A percentile compares a stretch with the other conserved stretches of the same genome.
Conservation (phyloP, 2,113 vertebrate species). For the Xenopus tropicalis region DNA sequence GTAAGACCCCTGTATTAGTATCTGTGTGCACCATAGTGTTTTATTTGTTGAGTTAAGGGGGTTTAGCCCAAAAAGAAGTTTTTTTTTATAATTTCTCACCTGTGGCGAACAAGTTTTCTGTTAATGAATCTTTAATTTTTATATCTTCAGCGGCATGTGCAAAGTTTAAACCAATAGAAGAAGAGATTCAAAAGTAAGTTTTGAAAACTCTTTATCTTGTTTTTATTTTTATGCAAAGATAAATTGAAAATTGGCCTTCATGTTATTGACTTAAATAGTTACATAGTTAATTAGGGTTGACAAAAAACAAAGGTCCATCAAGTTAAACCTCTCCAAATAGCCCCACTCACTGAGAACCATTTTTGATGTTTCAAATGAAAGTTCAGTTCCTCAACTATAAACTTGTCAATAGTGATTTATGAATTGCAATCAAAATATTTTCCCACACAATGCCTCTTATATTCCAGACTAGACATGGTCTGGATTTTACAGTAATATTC, state of each 20-base stretch:
- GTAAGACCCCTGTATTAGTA: slow-evolving; percentile 36
- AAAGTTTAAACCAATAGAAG: slow-evolving; percentile 48
- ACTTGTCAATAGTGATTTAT: too few relatives aligned
- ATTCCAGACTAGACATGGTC: too few relatives aligned
- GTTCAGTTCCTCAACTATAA: too few relatives aligned
- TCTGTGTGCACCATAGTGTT: background rate
- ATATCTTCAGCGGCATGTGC: slow-evolving; percentile 50
- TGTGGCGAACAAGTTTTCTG: background rate
- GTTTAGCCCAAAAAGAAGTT: background rate
- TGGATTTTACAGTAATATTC: too few relatives aligned
- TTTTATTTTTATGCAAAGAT: background rate
- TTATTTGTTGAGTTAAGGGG: background rate
- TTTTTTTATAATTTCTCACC: background rate
- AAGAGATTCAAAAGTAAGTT: slow-evolving; percentile 54
- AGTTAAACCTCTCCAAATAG: too few relatives aligned
- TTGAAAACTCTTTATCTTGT: background rate
- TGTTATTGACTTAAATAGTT: background rate
- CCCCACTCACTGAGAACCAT: too few relatives aligned
- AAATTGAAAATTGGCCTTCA: background rate
- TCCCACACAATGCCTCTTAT: too few relatives aligned
- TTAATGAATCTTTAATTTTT: background rate
- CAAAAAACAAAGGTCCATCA: too few relatives aligned
- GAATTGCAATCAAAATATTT: too few relatives aligned
- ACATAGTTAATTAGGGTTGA: too few relatives aligned
- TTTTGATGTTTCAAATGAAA: too few relatives aligned